These are phyloP conservation scores for Axis porcinus DNA, from an alignment of 2,113 vertebrate species.

Conservation along the genomic window DNA sequence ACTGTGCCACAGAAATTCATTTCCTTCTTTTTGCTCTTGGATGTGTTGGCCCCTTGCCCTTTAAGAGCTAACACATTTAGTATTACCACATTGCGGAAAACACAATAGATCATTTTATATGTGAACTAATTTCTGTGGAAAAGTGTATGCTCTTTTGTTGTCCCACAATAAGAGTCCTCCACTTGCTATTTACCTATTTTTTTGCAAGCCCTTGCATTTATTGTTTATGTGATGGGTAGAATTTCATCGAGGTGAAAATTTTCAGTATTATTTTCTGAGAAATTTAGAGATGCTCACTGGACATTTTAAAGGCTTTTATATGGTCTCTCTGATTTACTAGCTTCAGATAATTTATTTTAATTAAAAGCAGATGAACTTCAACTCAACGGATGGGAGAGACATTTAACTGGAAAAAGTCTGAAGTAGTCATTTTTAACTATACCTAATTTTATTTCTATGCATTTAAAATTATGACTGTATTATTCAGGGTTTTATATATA, in stretches of 20 bases:
- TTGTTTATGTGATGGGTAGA: background rate
- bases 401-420: background rate
- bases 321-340: background rate
- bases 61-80: background rate
- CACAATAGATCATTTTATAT: background rate
- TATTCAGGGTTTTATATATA: background rate
- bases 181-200: background rate
- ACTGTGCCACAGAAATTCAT: slow-evolving; percentile 6
- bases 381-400: background rate
- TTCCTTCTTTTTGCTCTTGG: background rate
- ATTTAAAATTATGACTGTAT: background rate
- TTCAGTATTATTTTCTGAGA: background rate
- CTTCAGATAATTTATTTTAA: slow-evolving; percentile 35
- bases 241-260: background rate
- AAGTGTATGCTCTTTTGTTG: background rate
- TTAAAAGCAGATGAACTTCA: slow-evolving; percentile 25
- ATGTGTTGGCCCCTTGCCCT: slow-evolving; percentile 3
- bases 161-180: background rate
- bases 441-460: background rate
- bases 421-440: background rate
- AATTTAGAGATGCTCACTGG: background rate
- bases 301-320: background rate
- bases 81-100: background rate
- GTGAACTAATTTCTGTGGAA: slow-evolving; percentile 1
- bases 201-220: background rate